Evolutionary conservation across 2,113 vertebrate genomes (phyloP).

Genomic region (Pipa parva): DNA sequence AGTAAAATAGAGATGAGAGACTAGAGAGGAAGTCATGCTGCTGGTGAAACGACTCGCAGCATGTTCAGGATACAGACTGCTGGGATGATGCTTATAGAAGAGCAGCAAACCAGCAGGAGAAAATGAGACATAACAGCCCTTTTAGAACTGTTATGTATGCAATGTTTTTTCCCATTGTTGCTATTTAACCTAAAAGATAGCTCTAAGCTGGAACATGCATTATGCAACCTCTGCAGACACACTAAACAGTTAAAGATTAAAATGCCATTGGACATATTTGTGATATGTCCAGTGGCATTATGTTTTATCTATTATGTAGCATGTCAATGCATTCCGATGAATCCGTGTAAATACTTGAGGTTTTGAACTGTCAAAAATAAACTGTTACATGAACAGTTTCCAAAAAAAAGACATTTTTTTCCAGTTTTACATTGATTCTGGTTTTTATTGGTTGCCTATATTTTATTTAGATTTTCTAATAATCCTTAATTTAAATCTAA

Average conservation of each 20-base stretch:
- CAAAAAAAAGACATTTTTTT: background rate
- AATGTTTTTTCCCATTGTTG: constrained; percentile 8
- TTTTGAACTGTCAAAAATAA: too few relatives aligned
- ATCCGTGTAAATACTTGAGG: too few relatives aligned
- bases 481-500: constrained; percentile 32
- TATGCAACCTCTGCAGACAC: accelerated
- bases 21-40: constrained; percentile 45
- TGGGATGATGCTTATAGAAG: constrained; percentile 47
- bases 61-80: constrained; percentile 43
- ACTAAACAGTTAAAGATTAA: constrained; percentile 25
- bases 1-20: constrained; percentile 43
- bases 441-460: background rate
- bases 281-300: too few relatives aligned
- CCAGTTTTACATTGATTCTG: background rate
- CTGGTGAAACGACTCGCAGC: constrained; percentile 48
- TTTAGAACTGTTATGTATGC: constrained; percentile 43
- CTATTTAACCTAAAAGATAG: constrained; percentile 22
- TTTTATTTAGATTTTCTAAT: constrained; percentile 45
- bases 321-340: too few relatives aligned
- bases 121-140: constrained; percentile 44
- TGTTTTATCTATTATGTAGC: too few relatives aligned
- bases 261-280: too few relatives aligned
- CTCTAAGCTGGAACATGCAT: background rate
- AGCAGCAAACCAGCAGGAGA: constrained; percentile 42
- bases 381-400: too few relatives aligned